phyloP scores from a whole-genome alignment of 2,113 vertebrate genomes.

The Monopterus albus region DNA sequence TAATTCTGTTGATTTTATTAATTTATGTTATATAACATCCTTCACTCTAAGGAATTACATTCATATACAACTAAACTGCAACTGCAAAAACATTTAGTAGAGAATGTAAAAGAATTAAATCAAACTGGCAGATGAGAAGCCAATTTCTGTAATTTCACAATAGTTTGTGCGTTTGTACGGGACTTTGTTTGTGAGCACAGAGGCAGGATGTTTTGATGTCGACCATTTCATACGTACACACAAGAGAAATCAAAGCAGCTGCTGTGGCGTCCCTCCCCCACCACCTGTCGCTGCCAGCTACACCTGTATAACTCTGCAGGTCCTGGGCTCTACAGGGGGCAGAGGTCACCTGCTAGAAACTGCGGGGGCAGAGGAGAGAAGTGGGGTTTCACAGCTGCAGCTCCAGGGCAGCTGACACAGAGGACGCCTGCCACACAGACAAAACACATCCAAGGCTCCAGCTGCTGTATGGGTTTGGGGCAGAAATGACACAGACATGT shows the following conservation, averaged over 20 bases:
- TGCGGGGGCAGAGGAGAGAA: neutral
- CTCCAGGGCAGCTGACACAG: constrained; percentile 8
- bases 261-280: neutral
- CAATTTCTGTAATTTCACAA: no score
- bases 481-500: neutral
- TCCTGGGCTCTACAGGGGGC: constrained; percentile 14
- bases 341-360: constrained; percentile 6
- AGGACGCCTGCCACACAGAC: neutral
- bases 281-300: constrained; percentile 33
- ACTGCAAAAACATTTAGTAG: no score
- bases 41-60: no score
- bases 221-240: neutral
- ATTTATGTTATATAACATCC: no score
- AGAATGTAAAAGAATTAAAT: no score
- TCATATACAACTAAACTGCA: no score
- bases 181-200: neutral
- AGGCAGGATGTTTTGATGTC: constrained; percentile 30
- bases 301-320: constrained; percentile 44
- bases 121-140: no score
- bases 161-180: neutral
- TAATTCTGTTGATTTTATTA: no score
- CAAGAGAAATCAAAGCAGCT: constrained; percentile 45
- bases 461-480: neutral
- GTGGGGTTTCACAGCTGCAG: no score
- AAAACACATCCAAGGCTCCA: constrained; percentile 1